Conservation (phyloP, 1,140 invertebrate genomes). For the Solen grandis region DNA sequence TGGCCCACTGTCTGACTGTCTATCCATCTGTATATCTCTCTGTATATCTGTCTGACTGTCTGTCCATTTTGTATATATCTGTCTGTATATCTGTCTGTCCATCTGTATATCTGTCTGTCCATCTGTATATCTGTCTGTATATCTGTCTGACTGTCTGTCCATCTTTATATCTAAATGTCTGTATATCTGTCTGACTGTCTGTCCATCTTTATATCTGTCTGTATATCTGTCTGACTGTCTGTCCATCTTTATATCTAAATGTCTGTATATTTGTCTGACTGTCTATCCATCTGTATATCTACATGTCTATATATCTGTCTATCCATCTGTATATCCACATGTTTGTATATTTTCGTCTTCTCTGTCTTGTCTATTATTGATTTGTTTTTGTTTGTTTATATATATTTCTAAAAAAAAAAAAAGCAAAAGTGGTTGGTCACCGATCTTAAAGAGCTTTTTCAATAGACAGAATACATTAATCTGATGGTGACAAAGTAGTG, state of each 20-base stretch:
- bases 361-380: background rate
- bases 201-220: background rate
- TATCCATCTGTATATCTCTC: background rate
- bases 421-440: background rate
- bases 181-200: background rate
- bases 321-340: background rate
- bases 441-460: background rate
- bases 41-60: too few species aligned
- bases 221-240: background rate
- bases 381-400: slow-evolving; percentile 1
- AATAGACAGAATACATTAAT: too few species aligned
- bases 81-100: too few species aligned
- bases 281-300: background rate
- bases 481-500: too few species aligned
- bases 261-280: too few species aligned
- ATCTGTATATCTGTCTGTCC: background rate
- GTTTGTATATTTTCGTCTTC: background rate
- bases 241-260: background rate
- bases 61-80: too few species aligned
- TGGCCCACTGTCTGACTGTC: background rate
- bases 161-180: background rate
- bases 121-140: background rate
- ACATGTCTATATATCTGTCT: background rate
- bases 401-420: background rate
- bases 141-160: background rate